Evolutionary conservation across 2,797 vertebrate genomes (phyloP).

Genomic region (Centropyge bicolor): DNA sequence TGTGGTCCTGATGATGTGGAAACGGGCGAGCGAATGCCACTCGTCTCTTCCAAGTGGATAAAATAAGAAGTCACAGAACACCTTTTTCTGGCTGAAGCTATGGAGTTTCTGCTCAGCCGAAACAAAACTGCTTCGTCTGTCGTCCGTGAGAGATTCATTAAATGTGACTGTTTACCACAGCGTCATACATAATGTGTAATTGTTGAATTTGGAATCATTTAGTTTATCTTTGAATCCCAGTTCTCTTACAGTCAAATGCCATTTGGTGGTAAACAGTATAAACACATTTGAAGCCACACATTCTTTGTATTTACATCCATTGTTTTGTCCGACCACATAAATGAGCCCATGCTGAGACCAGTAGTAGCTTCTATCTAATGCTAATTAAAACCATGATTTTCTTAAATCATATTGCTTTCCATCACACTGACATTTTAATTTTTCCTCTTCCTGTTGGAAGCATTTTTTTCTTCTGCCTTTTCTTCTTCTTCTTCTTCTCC

Average conservation of each 20-base stretch:
- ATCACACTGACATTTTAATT: not conserved
- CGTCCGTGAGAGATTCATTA: not conserved
- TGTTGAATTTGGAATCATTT: not conserved
- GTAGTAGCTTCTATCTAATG: not conserved
- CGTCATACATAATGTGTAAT: not conserved
- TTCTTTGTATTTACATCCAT: not conserved
- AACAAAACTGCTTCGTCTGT: not conserved
- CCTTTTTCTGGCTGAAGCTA: not conserved
- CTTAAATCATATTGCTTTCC: not conserved
- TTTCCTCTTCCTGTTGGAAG: too few species aligned
- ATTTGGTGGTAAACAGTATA: not conserved
- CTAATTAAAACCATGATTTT: not conserved
- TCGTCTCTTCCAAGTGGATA: slow-evolving; percentile 19
- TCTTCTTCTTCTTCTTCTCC: too few species aligned
- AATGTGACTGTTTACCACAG: not conserved
- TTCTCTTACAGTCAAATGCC: not conserved
- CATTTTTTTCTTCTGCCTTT: too few species aligned
- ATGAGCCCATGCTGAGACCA: not conserved
- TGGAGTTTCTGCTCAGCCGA: not conserved
- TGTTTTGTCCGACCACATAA: not conserved
- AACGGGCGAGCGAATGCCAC: slow-evolving; percentile 6
- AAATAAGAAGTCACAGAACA: slow-evolving; percentile 8
- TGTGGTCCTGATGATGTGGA: slow-evolving; percentile 41
- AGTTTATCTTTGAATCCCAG: not conserved
- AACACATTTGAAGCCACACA: not conserved